phyloP scores from a whole-genome alignment of 2,113 vertebrate species.

The Vireo altiloquus region DNA sequence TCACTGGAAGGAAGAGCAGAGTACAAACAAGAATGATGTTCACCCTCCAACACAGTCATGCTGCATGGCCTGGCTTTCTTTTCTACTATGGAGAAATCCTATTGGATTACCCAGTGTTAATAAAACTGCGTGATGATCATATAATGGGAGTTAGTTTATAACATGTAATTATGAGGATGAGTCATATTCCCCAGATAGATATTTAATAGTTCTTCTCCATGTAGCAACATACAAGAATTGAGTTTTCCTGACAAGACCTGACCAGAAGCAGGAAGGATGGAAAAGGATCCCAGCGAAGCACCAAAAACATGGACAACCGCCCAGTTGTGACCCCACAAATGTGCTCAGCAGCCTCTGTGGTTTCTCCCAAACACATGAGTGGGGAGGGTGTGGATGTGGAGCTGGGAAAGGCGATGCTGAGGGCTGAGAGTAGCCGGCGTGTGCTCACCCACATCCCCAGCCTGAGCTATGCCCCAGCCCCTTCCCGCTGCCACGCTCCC shows the following conservation, averaged over 20 bases:
- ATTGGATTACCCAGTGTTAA: background rate
- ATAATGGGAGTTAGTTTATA: background rate
- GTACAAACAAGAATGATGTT: background rate
- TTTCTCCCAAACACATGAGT: background rate
- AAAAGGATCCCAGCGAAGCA: background rate
- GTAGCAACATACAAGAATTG: background rate
- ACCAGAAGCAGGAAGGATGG: background rate
- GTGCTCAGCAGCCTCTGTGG: background rate
- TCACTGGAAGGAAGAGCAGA: background rate
- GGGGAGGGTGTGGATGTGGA: background rate
- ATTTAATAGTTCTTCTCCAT: background rate
- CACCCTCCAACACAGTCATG: background rate
- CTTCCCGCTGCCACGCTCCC: background rate
- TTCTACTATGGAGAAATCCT: background rate
- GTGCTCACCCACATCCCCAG: background rate
- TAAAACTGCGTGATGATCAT: background rate
- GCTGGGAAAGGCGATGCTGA: background rate
- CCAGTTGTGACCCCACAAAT: fast-evolving
- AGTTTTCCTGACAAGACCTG: background rate
- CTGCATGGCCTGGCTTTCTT: background rate
- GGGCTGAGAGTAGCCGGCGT: fast-evolving
- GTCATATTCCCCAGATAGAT: background rate
- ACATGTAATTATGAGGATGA: background rate
- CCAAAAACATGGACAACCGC: fast-evolving
- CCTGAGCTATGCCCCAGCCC: background rate